Percentiles rank a stretch among this genome's conserved stretches.
These are phyloP conservation scores for Caenorhabditis tropicalis DNA, from an alignment of 1,140 invertebrate species.

Conservation along the genomic window DNA sequence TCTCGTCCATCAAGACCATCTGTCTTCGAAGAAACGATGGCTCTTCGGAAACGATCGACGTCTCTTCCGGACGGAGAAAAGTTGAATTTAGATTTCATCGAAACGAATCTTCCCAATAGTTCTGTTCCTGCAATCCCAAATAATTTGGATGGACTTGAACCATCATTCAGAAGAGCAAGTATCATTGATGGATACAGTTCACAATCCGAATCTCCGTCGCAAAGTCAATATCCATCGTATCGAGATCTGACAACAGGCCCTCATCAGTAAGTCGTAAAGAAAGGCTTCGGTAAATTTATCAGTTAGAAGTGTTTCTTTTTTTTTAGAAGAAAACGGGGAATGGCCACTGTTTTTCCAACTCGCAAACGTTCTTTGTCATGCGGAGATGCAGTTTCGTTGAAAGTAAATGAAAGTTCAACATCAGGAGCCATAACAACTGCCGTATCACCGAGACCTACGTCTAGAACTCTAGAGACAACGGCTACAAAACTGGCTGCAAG, in stretches of 20 bases:
- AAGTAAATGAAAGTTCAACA: background rate
- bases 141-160: background rate
- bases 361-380: constrained; percentile 51
- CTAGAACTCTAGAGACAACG: background rate
- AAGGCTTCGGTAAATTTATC: too few species aligned
- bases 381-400: constrained; percentile 29
- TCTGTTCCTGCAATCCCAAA: background rate
- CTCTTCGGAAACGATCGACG: constrained; percentile 41
- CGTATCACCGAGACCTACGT: background rate
- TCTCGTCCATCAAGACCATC: background rate
- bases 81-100: constrained; percentile 44
- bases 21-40: background rate
- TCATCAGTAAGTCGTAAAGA: constrained; percentile 48
- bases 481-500: background rate
- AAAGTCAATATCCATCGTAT: constrained; percentile 53
- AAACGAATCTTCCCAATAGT: background rate
- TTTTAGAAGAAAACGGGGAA: constrained; percentile 48
- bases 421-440: background rate
- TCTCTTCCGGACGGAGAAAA: constrained; percentile 51
- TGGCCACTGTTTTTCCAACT: constrained; percentile 43
- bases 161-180: background rate
- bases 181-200: background rate
- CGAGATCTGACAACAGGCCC: constrained; percentile 44
- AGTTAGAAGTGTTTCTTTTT: background rate
- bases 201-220: constrained; percentile 21